Evolutionary conservation across 2,113 vertebrate genomes (phyloP).

Genomic region (Vimba vimba): DNA sequence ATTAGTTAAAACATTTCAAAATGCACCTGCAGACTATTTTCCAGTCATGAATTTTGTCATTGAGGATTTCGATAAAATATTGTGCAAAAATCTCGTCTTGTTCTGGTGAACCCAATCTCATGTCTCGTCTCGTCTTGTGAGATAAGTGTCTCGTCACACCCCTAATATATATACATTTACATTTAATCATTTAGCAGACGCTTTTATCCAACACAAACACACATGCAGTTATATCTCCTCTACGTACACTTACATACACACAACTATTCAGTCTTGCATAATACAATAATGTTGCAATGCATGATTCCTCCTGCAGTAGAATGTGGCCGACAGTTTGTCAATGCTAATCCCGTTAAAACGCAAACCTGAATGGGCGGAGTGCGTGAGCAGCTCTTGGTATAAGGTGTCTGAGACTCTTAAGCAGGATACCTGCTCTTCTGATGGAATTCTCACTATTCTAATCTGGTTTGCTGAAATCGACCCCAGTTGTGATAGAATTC

Average conservation of each 20-base stretch:
- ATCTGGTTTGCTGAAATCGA: constrained; percentile 73
- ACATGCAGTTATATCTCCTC: constrained; percentile 24
- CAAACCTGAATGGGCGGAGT: constrained; percentile 71
- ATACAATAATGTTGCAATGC: constrained; percentile 29
- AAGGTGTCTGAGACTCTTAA: constrained; percentile 70
- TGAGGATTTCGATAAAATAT: no score
- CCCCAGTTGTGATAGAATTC: constrained; percentile 63
- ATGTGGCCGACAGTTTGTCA: constrained; percentile 44
- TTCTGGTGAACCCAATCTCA: no score
- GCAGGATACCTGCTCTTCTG: constrained; percentile 64
- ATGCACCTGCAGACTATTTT: no score
- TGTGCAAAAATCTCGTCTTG: no score
- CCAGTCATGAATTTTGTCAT: no score
- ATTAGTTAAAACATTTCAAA: no score
- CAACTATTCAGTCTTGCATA: constrained; percentile 14
- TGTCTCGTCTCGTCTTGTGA: no score
- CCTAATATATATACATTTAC: no score
- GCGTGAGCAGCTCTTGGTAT: constrained; percentile 67
- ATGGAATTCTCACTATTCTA: constrained; percentile 72
- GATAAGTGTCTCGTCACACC: no score
- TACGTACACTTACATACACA: neutral
- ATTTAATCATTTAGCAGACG: no score
- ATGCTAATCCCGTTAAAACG: constrained; percentile 67
- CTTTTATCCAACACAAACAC: constrained; percentile 17
- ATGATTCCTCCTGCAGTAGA: constrained; percentile 43